Base-by-base conservation (phyloP, 2,113 vertebrate species). In the Zingel zingel region DNA sequence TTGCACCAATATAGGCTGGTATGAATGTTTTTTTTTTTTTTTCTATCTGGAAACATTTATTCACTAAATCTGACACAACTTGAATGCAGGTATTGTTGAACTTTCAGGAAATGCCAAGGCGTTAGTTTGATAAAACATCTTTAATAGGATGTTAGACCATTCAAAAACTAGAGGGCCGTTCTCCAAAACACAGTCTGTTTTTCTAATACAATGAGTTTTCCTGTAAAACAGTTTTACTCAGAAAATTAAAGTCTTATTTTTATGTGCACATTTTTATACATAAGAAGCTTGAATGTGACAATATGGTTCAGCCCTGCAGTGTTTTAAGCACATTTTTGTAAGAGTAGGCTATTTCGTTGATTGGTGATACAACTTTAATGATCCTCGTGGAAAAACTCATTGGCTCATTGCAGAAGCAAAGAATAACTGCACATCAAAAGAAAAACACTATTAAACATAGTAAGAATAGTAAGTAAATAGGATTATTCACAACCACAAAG, bases 11-110 rank as follows among this genome's bases (percentile, higher is more conserved):
- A 54, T 62, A 74, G 54, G 47, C 53, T 56, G 62, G 51, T 30
- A 13, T 77, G 27, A 71, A 25, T 53, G 21, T 1, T 45, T 81
- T 70, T 65, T 3, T 1, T 45, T 81, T 70, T 65, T 3, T 25
- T 13, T 13, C 15, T 15, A 54, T 47, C 54, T 57, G 43, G 66
- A 33, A 71, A 77, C 18, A 47, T 61, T 59, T 79, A 23, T 64
- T 77, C 48, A 63, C 33, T 62, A 56, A 85, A 77, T 75, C 57
- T 39, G 66, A 79, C 53, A 30, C 5, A 36, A 73, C 30, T 59
- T 78, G 36, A 88, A 84, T 58, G 43, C 19, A 72, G 58, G 33
- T 74, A 79, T 83, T 88, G 77, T 74, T 88, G 43, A 86, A 58
- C 1, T 51, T 33, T 76, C 57, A n/a, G 81, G 47, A 84, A 64